Evolutionary conservation across 2,888 invertebrate genomes (phyloP).

Genomic region (Argyra leucocephala): DNA sequence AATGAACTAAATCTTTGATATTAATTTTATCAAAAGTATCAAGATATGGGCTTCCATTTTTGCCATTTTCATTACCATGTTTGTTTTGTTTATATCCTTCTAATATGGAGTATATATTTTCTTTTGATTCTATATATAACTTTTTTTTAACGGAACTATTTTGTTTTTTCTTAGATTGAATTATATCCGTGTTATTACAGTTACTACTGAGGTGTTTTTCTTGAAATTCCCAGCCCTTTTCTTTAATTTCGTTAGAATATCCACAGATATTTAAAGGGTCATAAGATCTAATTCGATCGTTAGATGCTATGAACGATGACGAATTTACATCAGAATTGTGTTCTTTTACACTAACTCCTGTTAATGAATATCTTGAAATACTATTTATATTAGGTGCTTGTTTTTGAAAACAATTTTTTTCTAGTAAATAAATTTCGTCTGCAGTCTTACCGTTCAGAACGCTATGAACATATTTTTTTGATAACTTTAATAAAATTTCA

Average conservation of each 20-base stretch:
- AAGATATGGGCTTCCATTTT: slow-evolving; percentile 38
- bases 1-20: background rate
- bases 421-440: slow-evolving; percentile 50
- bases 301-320: background rate
- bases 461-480: slow-evolving; percentile 54
- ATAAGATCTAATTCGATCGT: background rate
- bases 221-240: slow-evolving; percentile 15
- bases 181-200: slow-evolving; percentile 21
- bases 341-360: slow-evolving; percentile 37
- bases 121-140: slow-evolving; percentile 34
- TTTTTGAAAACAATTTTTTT: slow-evolving; percentile 31
- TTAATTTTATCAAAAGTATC: background rate
- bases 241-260: slow-evolving; percentile 23
- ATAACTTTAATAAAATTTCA: slow-evolving; percentile 62
- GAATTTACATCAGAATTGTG: background rate
- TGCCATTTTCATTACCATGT: slow-evolving; percentile 40
- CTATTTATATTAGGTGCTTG: slow-evolving; percentile 30
- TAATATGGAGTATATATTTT: slow-evolving; percentile 38
- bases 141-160: slow-evolving; percentile 42
- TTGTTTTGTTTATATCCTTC: slow-evolving; percentile 39
- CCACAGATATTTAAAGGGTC: background rate
- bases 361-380: slow-evolving; percentile 38
- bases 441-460: slow-evolving; percentile 56
- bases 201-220: slow-evolving; percentile 17
- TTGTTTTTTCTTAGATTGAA: slow-evolving; percentile 31